Conservation (phyloP, 2,797 vertebrate genomes). For the Lagodon rhomboides region DNA sequence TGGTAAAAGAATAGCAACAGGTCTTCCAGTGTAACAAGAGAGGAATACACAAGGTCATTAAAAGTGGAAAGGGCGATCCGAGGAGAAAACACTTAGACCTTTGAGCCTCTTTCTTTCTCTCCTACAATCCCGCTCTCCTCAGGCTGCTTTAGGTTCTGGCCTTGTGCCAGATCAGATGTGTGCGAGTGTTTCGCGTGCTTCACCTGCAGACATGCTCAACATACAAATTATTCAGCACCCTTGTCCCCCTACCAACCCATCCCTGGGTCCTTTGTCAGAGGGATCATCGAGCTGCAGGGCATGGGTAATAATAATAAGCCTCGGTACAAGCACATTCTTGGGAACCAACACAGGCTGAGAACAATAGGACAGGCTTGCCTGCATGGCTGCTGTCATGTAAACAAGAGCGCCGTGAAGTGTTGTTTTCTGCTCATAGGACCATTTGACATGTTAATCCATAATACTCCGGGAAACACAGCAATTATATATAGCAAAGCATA, state of each 20-base stretch:
- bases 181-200: conserved; percentile 61
- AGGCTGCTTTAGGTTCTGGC: conserved; percentile 59
- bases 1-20: conserved; percentile 39
- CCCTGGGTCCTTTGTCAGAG: conserved; percentile 57
- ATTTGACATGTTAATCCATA: conserved; percentile 50
- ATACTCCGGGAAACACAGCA: conserved; percentile 17
- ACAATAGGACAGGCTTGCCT: conserved; percentile 51
- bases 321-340: conserved; percentile 62
- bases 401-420: conserved; percentile 32
- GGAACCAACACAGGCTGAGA: conserved; percentile 56
- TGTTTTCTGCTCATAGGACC: conserved; percentile 3
- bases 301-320: conserved; percentile 65
- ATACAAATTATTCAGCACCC: conserved; percentile 72
- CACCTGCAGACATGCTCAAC: conserved; percentile 65
- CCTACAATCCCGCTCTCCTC: conserved; percentile 35
- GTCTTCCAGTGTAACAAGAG: conserved; percentile 47
- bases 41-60: conserved; percentile 30
- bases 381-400: conserved; percentile 53
- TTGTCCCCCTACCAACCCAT: conserved; percentile 41
- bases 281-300: conserved; percentile 67
- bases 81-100: conserved; percentile 60
- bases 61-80: conserved; percentile 35
- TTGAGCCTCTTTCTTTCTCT: conserved; percentile 34
- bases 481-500: conserved; percentile 7
- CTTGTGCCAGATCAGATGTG: conserved; percentile 72